Conservation (phyloP, 2,888 invertebrate genomes). For the Mythimna vitellina region DNA sequence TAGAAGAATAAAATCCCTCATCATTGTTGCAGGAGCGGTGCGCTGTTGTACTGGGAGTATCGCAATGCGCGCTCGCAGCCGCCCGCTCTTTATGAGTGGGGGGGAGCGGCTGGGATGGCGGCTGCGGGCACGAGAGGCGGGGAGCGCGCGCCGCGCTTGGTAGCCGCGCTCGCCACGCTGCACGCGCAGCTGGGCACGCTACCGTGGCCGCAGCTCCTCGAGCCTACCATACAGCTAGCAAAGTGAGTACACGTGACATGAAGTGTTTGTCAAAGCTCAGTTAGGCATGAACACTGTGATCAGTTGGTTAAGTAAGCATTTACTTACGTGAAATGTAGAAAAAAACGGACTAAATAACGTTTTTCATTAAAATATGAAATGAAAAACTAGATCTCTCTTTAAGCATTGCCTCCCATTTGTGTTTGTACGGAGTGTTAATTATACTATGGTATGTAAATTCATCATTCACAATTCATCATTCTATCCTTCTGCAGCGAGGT, state of each 20-base stretch:
- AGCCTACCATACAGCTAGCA: slow-evolving; percentile 79
- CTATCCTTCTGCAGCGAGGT: no score
- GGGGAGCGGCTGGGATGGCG: slow-evolving; percentile 55
- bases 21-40: slow-evolving; percentile 91
- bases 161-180: slow-evolving; percentile 79
- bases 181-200: slow-evolving; percentile 77
- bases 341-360: neutral
- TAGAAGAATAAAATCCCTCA: neutral
- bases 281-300: neutral
- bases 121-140: neutral
- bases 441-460: no score
- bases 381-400: no score
- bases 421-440: no score
- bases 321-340: neutral
- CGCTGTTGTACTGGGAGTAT: slow-evolving; percentile 94
- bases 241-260: slow-evolving; percentile 64
- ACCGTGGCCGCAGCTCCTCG: slow-evolving; percentile 79
- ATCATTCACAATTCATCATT: no score
- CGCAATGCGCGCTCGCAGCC: slow-evolving; percentile 79
- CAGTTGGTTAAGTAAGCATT: neutral
- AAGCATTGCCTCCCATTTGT: no score
- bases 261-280: neutral
- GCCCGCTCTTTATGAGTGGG: slow-evolving; percentile 84
- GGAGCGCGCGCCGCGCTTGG: slow-evolving; percentile 74
- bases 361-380: no score